phyloP scores from a whole-genome alignment of 1,140 invertebrate genomes.

The Asobara japonica region DNA sequence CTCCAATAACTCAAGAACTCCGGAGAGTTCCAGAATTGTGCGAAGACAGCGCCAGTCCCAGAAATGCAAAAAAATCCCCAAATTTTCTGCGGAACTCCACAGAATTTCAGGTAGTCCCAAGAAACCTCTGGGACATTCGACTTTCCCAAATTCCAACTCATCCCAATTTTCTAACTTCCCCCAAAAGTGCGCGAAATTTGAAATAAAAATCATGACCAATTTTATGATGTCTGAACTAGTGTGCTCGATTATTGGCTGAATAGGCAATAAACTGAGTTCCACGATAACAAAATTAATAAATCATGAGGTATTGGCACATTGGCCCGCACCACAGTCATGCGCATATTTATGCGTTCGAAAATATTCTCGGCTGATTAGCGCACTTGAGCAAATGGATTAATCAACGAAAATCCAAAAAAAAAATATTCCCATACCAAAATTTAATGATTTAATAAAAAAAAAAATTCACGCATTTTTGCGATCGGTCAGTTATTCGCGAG shows the following conservation, averaged over 20 bases:
- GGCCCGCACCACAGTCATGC: not conserved
- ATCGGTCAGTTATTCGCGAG: not conserved
- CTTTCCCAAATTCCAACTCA: no score
- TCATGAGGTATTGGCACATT: constrained; percentile 13
- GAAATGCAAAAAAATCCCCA: no score
- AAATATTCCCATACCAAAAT: not conserved
- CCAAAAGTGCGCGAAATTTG: not conserved
- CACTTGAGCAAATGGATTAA: not conserved
- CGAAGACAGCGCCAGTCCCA: no score
- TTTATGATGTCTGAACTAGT: not conserved
- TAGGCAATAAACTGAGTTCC: not conserved
- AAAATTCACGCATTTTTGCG: not conserved
- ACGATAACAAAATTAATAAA: not conserved
- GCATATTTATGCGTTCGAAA: not conserved
- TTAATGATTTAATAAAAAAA: not conserved
- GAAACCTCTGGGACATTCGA: no score
- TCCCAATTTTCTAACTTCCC: not conserved
- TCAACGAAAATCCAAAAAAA: not conserved
- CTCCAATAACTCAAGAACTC: no score
- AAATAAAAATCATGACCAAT: not conserved
- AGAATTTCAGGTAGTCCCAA: no score
- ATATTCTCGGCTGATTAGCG: not conserved
- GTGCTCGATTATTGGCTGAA: not conserved
- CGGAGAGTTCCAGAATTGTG: no score
- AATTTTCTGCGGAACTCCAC: no score